These are phyloP conservation scores for Hyles lineata DNA, from an alignment of 2,888 invertebrate genomes.

Conservation along the genomic window DNA sequence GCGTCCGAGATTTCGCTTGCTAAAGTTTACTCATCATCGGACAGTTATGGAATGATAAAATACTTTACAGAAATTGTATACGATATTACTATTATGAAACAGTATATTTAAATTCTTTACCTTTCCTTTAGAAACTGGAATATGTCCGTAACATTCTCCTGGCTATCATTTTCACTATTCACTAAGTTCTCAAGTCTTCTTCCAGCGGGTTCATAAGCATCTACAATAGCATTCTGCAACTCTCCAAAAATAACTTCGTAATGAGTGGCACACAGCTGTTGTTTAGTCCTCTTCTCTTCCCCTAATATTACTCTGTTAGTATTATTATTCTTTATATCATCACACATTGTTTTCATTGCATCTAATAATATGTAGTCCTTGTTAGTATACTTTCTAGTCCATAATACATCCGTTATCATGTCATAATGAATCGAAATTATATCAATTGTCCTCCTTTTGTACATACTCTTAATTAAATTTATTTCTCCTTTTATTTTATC, in stretches of 20 bases:
- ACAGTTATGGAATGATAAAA: too few species aligned
- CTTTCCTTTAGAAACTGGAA: constrained; percentile 60
- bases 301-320: constrained; percentile 59
- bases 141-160: constrained; percentile 52
- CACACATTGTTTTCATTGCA: constrained; percentile 59
- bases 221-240: constrained; percentile 49
- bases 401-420: constrained; percentile 64
- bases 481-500: constrained; percentile 56
- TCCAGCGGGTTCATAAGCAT: constrained; percentile 55
- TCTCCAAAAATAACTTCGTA: constrained; percentile 60
- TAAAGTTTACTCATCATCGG: too few species aligned
- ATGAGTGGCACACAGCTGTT: constrained; percentile 66
- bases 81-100: too few species aligned
- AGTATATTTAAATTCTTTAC: constrained; percentile 47
- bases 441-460: constrained; percentile 66
- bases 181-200: constrained; percentile 59
- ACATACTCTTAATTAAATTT: constrained; percentile 57
- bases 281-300: constrained; percentile 59
- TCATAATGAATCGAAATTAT: constrained; percentile 69
- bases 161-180: constrained; percentile 45
- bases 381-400: constrained; percentile 48
- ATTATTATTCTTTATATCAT: constrained; percentile 56
- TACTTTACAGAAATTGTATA: too few species aligned
- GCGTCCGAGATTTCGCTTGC: too few species aligned
- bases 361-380: constrained; percentile 58